Conservation (phyloP, 2,888 invertebrate genomes). For the Omphaloscelis lunosa region DNA sequence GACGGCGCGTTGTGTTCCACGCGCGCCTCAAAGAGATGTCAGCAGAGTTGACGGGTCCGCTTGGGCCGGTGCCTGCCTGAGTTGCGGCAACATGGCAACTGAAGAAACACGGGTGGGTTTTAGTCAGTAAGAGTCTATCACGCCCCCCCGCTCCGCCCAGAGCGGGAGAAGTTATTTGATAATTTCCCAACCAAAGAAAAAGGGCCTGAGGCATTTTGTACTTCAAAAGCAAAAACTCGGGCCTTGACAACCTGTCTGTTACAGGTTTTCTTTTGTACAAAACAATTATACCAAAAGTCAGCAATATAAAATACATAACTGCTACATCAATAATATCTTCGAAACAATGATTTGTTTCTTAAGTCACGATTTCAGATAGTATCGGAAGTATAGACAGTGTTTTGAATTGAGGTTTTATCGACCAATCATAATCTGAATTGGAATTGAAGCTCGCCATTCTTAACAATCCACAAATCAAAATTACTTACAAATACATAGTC, state of each 20-base stretch:
- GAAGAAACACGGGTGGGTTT: no score
- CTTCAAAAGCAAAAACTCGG: slow-evolving; percentile 28
- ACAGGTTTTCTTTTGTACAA: background rate
- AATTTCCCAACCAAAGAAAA: no score
- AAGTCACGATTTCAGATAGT: slow-evolving; percentile 32
- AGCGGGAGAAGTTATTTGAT: no score
- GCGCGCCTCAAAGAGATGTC: no score
- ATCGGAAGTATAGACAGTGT: slow-evolving; percentile 4
- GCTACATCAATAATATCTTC: slow-evolving; percentile 25
- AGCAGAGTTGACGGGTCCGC: no score
- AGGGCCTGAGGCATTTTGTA: slow-evolving; percentile 10
- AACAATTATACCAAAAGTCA: background rate
- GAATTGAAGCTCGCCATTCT: background rate
- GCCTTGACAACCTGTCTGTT: slow-evolving; percentile 16
- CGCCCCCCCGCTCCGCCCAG: no score
- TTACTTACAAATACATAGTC: background rate
- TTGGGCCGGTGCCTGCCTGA: no score
- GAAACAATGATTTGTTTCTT: slow-evolving; percentile 19
- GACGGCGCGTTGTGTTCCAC: no score
- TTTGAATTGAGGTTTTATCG: slow-evolving; percentile 1
- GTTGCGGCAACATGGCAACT: no score
- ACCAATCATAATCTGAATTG: slow-evolving; percentile 17
- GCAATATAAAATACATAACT: background rate
- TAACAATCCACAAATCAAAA: slow-evolving; percentile 12
- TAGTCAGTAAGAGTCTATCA: no score